phyloP scores from a whole-genome alignment of 2,797 vertebrate species.

The Platalea minor region DNA sequence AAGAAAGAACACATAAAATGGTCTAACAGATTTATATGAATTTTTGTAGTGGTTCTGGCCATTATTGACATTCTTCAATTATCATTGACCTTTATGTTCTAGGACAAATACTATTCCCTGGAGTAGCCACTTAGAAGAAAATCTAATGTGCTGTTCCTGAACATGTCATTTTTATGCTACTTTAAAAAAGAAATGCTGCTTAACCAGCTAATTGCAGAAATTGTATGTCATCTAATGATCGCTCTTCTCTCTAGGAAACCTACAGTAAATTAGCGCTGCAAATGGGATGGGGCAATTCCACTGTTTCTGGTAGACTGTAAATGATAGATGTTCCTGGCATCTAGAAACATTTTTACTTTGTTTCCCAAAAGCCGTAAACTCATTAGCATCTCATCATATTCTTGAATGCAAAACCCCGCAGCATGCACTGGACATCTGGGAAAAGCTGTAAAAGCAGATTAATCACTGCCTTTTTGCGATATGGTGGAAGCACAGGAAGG shows the following conservation, averaged over 20 bases:
- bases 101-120: constrained; percentile 48
- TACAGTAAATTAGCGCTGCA: constrained; percentile 22
- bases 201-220: constrained; percentile 54
- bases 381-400: constrained; percentile 12
- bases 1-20: constrained; percentile 9
- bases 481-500: not conserved
- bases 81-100: constrained; percentile 45
- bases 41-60: constrained; percentile 5
- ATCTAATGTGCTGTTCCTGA: constrained; percentile 30
- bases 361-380: constrained; percentile 32
- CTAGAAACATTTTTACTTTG: not conserved
- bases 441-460: constrained; percentile 3
- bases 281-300: not conserved
- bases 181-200: constrained; percentile 40
- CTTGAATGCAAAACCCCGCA: not conserved
- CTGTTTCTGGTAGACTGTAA: not conserved
- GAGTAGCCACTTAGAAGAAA: constrained; percentile 22
- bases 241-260: constrained; percentile 30
- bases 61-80: constrained; percentile 54
- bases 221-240: not conserved
- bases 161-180: constrained; percentile 14
- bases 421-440: not conserved
- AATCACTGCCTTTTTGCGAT: constrained; percentile 4
- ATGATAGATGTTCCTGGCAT: constrained; percentile 7
- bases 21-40: not conserved